Evolutionary conservation across 2,797 vertebrate genomes (phyloP), one percentile per base, ranked within the genome.

Genomic region (Triplophysa yarkandensis): DNA sequence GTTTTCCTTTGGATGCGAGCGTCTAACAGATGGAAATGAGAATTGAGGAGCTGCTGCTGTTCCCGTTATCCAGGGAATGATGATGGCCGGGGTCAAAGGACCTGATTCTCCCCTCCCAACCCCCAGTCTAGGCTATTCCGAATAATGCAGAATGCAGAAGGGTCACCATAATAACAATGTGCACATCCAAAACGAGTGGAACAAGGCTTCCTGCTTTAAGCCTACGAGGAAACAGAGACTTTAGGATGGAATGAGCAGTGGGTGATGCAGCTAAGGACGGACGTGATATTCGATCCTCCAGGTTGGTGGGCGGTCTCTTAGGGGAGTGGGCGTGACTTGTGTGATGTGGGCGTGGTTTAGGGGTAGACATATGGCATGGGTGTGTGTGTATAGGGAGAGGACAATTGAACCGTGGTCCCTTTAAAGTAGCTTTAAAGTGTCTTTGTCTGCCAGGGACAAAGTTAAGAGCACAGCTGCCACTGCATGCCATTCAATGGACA

Each of bases 231-330:
- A 55, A 71, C 57, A 9, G 23, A 17, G 57, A 71, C 25, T 52
- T 75, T 68, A 68, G 64, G 70, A 62, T 76, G 80, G 64, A 77
- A 67, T 62, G 48, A 19, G 34, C 55, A 74, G 54, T 43, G 4
- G 88, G 88, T 21, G 76, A 75, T 46, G 81, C 76, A 82, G 55
- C 71, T 54, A 60, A 68, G 80, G 70, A 85, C 83, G 75, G 84
- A 86, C 79, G 72, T 65, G 91, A 89, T 91, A 92, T 69, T 85
- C 82, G 89, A 93, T 90, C 88, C 86, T 87, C 88, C 65, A 89
- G 89, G 90, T 89, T 89, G 86, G 85, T 84, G 86, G 81, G 89
- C 87, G 91, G 87, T 87, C 86, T 81, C 86, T 66, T 64, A 27
- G 21, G 44, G 82, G 27, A n/a, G n/a, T n/a, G n/a, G n/a, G n/a